A percentile compares a stretch with the other conserved stretches of the same genome.
Conservation (phyloP, 2,888 invertebrate species). For the Serrognathus titanus region DNA sequence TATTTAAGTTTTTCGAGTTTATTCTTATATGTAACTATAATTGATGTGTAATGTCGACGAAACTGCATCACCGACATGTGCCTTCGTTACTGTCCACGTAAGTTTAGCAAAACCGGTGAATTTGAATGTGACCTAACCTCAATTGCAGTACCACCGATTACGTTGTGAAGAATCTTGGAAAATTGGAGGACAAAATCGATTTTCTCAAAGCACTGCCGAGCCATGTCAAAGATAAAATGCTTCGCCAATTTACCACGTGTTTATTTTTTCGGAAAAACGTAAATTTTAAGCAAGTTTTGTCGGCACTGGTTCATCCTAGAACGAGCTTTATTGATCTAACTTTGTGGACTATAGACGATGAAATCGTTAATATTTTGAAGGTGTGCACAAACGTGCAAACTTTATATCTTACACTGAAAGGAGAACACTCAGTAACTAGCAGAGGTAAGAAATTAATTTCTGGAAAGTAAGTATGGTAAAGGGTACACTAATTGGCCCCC, state of each 20-base stretch:
- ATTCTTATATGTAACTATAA: neutral
- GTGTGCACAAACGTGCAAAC: constrained; percentile 34
- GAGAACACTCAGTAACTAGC: constrained; percentile 27
- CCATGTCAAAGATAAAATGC: constrained; percentile 36
- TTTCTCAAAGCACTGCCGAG: constrained; percentile 30
- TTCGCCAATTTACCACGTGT: constrained; percentile 32
- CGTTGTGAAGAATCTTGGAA: constrained; percentile 30
- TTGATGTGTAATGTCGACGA: neutral
- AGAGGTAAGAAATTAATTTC: constrained; percentile 23
- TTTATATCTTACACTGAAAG: constrained; percentile 34
- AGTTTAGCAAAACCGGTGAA: constrained; percentile 3
- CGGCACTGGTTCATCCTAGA: constrained; percentile 33
- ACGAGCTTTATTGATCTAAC: constrained; percentile 38
- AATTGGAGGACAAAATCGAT: constrained; percentile 21
- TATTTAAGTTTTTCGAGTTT: neutral
- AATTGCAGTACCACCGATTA: constrained; percentile 29
- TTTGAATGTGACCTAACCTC: neutral
- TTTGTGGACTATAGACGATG: constrained; percentile 35
- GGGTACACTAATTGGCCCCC: no score
- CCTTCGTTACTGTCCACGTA: constrained; percentile 14
- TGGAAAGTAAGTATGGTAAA: neutral
- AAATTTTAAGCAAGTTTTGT: constrained; percentile 31
- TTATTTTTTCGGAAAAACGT: constrained; percentile 31
- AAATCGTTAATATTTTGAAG: constrained; percentile 35
- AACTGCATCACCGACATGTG: neutral